Base-by-base conservation (phyloP, 2,113 vertebrate genomes). In the Ploceus nigricollis region DNA sequence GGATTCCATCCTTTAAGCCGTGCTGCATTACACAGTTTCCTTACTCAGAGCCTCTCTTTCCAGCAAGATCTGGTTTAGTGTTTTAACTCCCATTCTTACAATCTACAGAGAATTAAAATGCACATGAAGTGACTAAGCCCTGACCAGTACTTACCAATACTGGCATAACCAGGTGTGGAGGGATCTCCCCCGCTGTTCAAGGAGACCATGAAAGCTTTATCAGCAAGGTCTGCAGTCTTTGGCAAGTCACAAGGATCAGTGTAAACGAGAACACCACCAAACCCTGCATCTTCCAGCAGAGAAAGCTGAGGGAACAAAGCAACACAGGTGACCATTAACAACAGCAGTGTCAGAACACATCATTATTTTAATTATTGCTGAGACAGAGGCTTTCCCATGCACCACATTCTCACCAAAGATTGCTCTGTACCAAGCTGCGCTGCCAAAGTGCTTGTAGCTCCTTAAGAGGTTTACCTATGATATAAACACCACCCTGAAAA, bases 161-260 rank as follows among this genome's bases (percentile, higher is more conserved):
- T 98, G 78, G 98, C 97, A 91, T 98, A 98, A 47, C 97, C 97
- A 33, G 98, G 98, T 1, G 98, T 98, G 19, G 98, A 98, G 31
- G 98, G 98, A 76, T 99, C 98, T 82, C 98, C 99, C 91, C 98
- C 99, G 1, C 98, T 97, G 82, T 99, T 99, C 81, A 99, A 95
- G 4, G 99, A 98, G 50, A 99, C 98, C 95, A 98, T 98, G 63
- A 99, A 99, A 33, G 98, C 96, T 79, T 99, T 97, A 17, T 97
- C 93, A 79, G 88, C 96, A 50, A 94, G 75, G 53, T 97, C 96
- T 78, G 88, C 89, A 47, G 93, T 96, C 80, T 97, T 97, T 84
- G 99, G 98, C 61, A 98, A 95, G 56, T 99, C 99, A 93, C 99
- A 99, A 23, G 99, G 99, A 91, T 99, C 99, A 39, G 98, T 31